These are phyloP conservation scores for Eupithecia insigniata DNA, from an alignment of 2,888 invertebrate genomes.

Conservation along the genomic window DNA sequence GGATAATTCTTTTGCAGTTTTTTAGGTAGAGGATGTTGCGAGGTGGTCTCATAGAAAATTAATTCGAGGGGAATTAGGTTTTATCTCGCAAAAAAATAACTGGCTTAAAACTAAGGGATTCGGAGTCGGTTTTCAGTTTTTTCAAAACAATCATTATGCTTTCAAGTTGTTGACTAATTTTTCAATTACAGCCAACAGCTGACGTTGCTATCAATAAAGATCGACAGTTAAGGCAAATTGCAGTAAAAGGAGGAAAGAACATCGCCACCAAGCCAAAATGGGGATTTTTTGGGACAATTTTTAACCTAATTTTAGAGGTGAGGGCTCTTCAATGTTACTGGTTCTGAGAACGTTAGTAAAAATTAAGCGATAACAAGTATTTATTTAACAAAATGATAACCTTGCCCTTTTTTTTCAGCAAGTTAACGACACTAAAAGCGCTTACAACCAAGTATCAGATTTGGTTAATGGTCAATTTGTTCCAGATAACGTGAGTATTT, in stretches of 20 bases:
- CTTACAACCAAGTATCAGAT: conserved; percentile 76
- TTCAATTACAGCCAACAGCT: conserved; percentile 67
- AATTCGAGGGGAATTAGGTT: too few species aligned
- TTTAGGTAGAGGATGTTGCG: too few species aligned
- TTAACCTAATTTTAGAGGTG: conserved; percentile 77
- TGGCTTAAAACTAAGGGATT: too few species aligned
- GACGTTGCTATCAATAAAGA: conserved; percentile 71
- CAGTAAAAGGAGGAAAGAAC: conserved; percentile 62
- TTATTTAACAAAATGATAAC: neutral
- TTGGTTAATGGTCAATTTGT: conserved; percentile 73
- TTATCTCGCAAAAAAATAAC: too few species aligned
- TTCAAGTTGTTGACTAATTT: conserved; percentile 1
- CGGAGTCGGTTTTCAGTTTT: too few species aligned
- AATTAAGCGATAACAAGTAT: neutral
- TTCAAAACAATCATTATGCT: too few species aligned
- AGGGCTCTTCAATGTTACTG: neutral
- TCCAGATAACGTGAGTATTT: conserved; percentile 72
- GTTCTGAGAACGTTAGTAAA: neutral
- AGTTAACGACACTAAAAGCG: conserved; percentile 82
- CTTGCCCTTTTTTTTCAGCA: conserved; percentile 61
- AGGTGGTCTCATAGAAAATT: too few species aligned
- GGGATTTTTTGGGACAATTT: conserved; percentile 81
- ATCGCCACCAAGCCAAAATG: conserved; percentile 68
- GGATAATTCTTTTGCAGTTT: too few species aligned
- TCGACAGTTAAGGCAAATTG: conserved; percentile 62